These are phyloP conservation scores for Nannoperca obscura DNA, from an alignment of 2,797 vertebrate species.

Conservation along the genomic window DNA sequence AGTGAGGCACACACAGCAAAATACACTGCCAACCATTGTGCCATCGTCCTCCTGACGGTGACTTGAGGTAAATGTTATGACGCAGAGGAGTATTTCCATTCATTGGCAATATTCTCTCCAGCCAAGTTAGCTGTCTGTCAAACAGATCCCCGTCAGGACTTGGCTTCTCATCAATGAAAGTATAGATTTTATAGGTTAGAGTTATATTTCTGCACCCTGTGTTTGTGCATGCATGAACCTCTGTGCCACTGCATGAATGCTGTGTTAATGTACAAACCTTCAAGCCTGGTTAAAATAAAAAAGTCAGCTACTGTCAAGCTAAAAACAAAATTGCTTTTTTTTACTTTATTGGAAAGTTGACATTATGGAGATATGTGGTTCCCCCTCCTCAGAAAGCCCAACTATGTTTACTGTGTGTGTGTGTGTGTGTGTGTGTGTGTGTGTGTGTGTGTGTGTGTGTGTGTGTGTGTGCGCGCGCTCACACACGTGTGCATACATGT, in stretches of 20 bases:
- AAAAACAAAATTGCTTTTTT: conserved; percentile 53
- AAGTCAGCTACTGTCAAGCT: conserved; percentile 11
- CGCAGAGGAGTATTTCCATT: conserved; percentile 72
- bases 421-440: background rate
- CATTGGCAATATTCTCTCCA: conserved; percentile 42
- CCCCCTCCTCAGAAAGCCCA: conserved; percentile 7
- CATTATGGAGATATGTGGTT: conserved; percentile 8
- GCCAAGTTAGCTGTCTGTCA: conserved; percentile 72
- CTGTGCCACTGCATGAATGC: conserved; percentile 27
- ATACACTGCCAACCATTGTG: conserved; percentile 77
- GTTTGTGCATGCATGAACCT: conserved; percentile 3
- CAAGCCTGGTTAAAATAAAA: conserved; percentile 30
- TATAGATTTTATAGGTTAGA: conserved; percentile 46
- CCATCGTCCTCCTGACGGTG: conserved; percentile 62
- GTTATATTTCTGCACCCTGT: conserved; percentile 38
- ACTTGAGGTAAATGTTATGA: conserved; percentile 79
- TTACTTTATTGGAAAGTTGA: conserved; percentile 31
- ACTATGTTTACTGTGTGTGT: conserved; percentile 13
- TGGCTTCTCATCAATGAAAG: conserved; percentile 39
- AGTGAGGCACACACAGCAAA: conserved; percentile 44
- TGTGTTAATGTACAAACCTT: conserved; percentile 36
- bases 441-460: background rate
- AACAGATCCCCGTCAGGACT: conserved; percentile 51
- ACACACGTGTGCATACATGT: background rate
- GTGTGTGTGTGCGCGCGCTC: background rate